Conservation (phyloP, 1,140 invertebrate genomes). For the Drosophila ananassae region DNA sequence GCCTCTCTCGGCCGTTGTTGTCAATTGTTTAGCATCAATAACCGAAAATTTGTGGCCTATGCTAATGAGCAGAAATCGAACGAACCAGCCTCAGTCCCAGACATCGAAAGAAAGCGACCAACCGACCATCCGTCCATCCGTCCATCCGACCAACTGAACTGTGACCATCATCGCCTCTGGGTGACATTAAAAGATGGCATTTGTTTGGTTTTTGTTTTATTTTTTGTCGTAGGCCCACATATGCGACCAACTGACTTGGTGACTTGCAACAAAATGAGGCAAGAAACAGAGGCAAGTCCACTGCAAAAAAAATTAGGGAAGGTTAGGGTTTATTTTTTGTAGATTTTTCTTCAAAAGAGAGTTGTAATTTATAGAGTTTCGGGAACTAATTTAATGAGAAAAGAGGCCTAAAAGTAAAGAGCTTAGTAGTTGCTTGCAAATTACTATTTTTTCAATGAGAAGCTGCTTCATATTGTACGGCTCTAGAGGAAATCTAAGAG, state of each 20-base stretch:
- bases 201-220: too few species aligned
- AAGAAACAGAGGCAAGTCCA: background rate
- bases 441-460: too few species aligned
- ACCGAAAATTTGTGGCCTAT: conserved; percentile 70
- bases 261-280: conserved; percentile 5
- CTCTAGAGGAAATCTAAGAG: too few species aligned
- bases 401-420: too few species aligned
- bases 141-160: background rate
- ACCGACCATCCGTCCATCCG: too few species aligned
- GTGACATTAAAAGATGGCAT: background rate
- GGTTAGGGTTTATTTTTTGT: too few species aligned
- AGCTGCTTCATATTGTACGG: too few species aligned
- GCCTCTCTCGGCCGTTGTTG: conserved; percentile 18
- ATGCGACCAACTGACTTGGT: conserved; percentile 30
- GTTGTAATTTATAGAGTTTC: too few species aligned
- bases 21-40: conserved; percentile 76
- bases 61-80: conserved; percentile 70
- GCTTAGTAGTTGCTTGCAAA: too few species aligned
- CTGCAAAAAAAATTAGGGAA: background rate
- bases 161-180: background rate
- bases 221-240: background rate
- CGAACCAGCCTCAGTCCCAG: background rate
- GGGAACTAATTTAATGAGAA: too few species aligned
- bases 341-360: too few species aligned
- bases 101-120: background rate